Conservation (phyloP, 2,113 vertebrate genomes). For the Anguilla japonica region DNA sequence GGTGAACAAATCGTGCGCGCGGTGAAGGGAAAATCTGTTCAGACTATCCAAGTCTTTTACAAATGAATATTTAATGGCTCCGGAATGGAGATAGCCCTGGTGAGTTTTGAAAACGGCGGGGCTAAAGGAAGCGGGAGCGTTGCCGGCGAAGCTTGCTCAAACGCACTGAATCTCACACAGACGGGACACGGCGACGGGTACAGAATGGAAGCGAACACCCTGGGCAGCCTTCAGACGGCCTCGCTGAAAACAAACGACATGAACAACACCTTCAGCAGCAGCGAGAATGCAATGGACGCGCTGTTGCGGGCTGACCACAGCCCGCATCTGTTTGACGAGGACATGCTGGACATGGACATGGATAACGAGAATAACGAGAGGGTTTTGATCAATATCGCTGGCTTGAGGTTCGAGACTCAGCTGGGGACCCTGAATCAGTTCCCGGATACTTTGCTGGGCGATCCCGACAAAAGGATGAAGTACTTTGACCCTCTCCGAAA, state of each 20-base stretch:
- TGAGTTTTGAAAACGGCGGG: conserved; percentile 84
- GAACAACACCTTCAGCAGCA: conserved; percentile 71
- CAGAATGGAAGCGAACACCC: conserved; percentile 62
- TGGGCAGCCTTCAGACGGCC: conserved; percentile 51
- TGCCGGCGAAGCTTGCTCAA: conserved; percentile 60
- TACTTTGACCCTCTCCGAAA: conserved; percentile 97
- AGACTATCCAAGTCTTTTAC: conserved; percentile 60
- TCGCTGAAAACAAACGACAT: conserved; percentile 73
- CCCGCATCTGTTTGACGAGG: conserved; percentile 74
- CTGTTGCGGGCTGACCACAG: conserved; percentile 75
- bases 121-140: conserved; percentile 68
- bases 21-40: conserved; percentile 32
- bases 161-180: conserved; percentile 65
- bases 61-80: conserved; percentile 63
- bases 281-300: conserved; percentile 73
- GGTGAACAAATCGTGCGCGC: conserved; percentile 17
- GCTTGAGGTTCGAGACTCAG: conserved; percentile 92
- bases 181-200: conserved; percentile 56
- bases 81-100: conserved; percentile 87
- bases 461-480: conserved; percentile 86
- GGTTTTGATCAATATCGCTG: conserved; percentile 92
- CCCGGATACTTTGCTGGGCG: conserved; percentile 88
- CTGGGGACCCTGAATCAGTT: conserved; percentile 94
- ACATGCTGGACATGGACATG: conserved; percentile 68
- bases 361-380: conserved; percentile 75